Evolutionary conservation across 2,797 vertebrate species (phyloP).

Genomic region (Myotis daubentonii): DNA sequence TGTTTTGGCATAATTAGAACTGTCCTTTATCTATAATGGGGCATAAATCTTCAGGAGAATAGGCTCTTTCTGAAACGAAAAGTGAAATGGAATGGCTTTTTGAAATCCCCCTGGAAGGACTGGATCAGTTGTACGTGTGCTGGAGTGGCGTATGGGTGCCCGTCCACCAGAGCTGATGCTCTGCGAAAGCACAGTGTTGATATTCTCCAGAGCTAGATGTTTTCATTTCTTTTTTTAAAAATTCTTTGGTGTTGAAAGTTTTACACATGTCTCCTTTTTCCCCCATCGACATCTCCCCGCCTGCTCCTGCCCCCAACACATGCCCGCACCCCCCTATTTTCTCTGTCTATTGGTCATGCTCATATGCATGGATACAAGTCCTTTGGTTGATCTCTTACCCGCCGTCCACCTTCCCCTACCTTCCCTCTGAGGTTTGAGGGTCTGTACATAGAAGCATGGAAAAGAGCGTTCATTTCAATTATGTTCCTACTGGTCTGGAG

Average conservation of each 20-base stretch:
- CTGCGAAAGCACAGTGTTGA: background rate
- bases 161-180: background rate
- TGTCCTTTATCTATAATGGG: slow-evolving; percentile 60
- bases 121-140: too few species aligned
- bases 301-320: too few species aligned
- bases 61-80: slow-evolving; percentile 76
- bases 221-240: background rate
- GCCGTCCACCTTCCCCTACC: too few species aligned
- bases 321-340: too few species aligned
- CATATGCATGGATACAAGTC: too few species aligned
- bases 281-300: too few species aligned
- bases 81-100: slow-evolving; percentile 72
- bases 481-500: background rate
- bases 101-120: slow-evolving; percentile 40
- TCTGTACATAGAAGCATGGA: too few species aligned
- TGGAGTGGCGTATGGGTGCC: background rate
- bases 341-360: too few species aligned
- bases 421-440: too few species aligned
- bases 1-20: slow-evolving; percentile 80
- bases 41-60: slow-evolving; percentile 78
- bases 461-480: background rate
- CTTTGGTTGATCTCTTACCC: too few species aligned
- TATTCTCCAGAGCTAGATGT: background rate
- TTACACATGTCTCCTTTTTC: too few species aligned
- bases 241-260: too few species aligned